Conservation (phyloP, 2,113 vertebrate genomes). For the Oplegnathus fasciatus region DNA sequence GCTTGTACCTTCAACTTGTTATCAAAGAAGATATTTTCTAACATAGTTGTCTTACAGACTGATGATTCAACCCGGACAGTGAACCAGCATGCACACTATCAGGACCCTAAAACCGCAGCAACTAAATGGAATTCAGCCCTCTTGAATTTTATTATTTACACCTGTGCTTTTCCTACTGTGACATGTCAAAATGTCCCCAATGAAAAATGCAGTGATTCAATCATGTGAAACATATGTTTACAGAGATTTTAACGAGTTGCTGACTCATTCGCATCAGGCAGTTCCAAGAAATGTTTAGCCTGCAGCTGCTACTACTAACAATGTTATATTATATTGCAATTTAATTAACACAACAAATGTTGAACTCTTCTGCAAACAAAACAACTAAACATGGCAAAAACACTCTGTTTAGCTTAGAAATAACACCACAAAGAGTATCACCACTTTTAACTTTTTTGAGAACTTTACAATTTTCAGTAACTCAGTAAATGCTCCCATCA, state of each 20-base stretch:
- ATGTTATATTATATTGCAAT: not conserved
- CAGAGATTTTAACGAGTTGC: not conserved
- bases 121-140: not conserved
- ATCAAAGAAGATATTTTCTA: not conserved
- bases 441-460: not conserved
- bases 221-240: slow-evolving; percentile 3
- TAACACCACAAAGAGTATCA: not conserved
- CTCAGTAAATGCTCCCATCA: not conserved
- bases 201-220: slow-evolving; percentile 14
- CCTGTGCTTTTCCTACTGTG: not conserved
- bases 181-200: not conserved
- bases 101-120: not conserved
- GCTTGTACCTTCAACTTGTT: not conserved
- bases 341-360: not conserved
- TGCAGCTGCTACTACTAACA: not conserved
- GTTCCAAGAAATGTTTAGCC: not conserved
- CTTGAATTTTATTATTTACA: not conserved
- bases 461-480: not conserved
- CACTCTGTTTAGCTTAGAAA: not conserved
- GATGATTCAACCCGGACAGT: too few relatives aligned
- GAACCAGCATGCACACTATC: not conserved
- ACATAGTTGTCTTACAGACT: not conserved
- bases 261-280: not conserved
- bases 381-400: not conserved
- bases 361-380: not conserved